Conservation (phyloP, 2,797 vertebrate genomes). For the Propithecus deckenii region DNA sequence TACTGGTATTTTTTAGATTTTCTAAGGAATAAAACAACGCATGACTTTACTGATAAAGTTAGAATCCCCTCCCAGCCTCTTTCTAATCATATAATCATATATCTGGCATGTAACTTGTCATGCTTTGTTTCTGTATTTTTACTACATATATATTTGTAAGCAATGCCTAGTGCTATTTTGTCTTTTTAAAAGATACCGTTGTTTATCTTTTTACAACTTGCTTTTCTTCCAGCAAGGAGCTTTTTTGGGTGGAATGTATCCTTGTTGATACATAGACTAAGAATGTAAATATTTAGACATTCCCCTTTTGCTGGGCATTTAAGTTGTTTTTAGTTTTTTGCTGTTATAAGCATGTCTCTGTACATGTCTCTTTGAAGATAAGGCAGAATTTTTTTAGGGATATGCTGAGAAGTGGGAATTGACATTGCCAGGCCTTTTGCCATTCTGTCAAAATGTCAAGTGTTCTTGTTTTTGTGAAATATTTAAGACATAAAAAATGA, state of each 20-base stretch:
- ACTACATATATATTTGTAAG: not conserved
- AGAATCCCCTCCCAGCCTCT: not conserved
- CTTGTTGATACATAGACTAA: not conserved
- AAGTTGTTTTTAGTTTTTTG: no score
- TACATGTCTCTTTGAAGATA: not conserved
- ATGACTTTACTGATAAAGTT: no score
- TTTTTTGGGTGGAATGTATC: not conserved
- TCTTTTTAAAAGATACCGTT: not conserved
- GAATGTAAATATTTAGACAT: not conserved
- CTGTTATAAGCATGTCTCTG: not conserved
- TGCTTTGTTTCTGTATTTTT: not conserved
- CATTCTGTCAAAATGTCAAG: not conserved
- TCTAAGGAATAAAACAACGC: no score
- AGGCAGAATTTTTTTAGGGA: not conserved
- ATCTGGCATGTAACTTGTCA: not conserved
- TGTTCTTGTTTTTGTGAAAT: not conserved
- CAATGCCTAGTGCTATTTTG: not conserved
- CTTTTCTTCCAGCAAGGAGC: not conserved
- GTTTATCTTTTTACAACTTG: not conserved
- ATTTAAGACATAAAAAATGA: not conserved
- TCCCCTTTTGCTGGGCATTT: not conserved
- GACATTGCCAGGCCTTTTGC: not conserved
- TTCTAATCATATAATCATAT: not conserved
- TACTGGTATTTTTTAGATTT: no score
- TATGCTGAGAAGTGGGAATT: not conserved